These are phyloP conservation scores for Chloroclysta siterata DNA, from an alignment of 2,888 invertebrate genomes.

Conservation along the genomic window DNA sequence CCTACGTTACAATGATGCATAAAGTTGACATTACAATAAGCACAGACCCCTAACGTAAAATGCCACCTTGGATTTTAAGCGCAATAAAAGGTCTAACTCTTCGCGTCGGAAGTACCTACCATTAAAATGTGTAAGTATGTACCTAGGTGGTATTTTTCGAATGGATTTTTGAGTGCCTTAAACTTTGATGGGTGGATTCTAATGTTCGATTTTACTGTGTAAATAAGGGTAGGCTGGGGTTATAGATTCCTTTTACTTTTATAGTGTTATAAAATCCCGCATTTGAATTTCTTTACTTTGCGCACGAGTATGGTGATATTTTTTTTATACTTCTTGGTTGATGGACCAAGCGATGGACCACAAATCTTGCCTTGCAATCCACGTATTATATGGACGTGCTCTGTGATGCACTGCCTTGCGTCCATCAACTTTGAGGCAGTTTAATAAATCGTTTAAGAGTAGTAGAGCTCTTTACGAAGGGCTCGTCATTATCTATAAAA, in stretches of 20 bases:
- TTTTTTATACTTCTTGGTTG: too few species aligned
- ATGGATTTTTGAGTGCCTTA: constrained; percentile 84
- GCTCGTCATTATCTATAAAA: too few species aligned
- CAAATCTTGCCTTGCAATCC: too few species aligned
- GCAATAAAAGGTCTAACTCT: constrained; percentile 48
- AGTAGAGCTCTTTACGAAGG: too few species aligned
- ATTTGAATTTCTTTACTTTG: constrained; percentile 59
- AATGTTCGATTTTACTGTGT: constrained; percentile 76
- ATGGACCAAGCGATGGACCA: too few species aligned
- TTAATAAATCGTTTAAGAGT: too few species aligned
- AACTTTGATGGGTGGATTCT: constrained; percentile 80
- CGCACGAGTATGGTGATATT: not conserved
- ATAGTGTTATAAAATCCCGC: constrained; percentile 73
- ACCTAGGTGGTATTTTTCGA: constrained; percentile 70
- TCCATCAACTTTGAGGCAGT: too few species aligned
- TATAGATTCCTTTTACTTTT: constrained; percentile 77
- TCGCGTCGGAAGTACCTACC: not conserved
- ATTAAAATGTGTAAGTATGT: not conserved
- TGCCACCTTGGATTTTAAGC: constrained; percentile 56
- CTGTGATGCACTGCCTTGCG: too few species aligned
- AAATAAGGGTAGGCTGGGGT: constrained; percentile 58
- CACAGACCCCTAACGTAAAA: constrained; percentile 50
- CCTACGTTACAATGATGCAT: constrained; percentile 55
- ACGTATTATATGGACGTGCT: too few species aligned
- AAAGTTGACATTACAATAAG: constrained; percentile 63